Conservation (phyloP, 2,888 invertebrate species). For the Caradrina clavipalpis region DNA sequence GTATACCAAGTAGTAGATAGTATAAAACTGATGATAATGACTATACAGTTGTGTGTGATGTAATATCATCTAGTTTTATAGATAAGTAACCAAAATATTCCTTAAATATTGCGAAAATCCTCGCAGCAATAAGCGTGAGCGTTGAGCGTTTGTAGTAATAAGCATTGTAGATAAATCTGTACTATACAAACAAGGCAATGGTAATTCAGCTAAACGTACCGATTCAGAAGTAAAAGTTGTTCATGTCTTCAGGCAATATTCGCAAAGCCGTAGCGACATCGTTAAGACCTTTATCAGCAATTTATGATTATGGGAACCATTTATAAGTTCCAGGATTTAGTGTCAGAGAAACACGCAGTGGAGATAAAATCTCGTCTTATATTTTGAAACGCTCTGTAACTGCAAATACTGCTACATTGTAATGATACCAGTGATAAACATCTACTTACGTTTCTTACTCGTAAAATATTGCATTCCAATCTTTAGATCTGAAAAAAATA, state of each 20-base stretch:
- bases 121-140: neutral
- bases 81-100: neutral
- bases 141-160: neutral
- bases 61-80: neutral
- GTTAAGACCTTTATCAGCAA: slow-evolving; percentile 32
- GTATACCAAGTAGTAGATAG: neutral
- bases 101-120: neutral
- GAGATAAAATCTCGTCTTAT: slow-evolving; percentile 16
- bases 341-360: slow-evolving; percentile 1
- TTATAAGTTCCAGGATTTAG: slow-evolving; percentile 32
- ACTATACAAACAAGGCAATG: slow-evolving; percentile 1
- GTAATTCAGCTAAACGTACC: slow-evolving; percentile 12
- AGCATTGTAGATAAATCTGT: slow-evolving; percentile 11
- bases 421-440: slow-evolving; percentile 4
- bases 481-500: slow-evolving; percentile 1
- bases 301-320: slow-evolving; percentile 27
- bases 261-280: slow-evolving; percentile 12
- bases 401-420: neutral
- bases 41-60: neutral
- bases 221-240: slow-evolving; percentile 40
- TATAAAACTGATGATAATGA: neutral
- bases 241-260: slow-evolving; percentile 41
- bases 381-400: neutral
- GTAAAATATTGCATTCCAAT: slow-evolving; percentile 22
- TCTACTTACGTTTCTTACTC: slow-evolving; percentile 1